Evolutionary conservation across 2,888 invertebrate species (phyloP), one percentile per base, ranked within the genome.

Genomic region (Drosophila austrosaltans): DNA sequence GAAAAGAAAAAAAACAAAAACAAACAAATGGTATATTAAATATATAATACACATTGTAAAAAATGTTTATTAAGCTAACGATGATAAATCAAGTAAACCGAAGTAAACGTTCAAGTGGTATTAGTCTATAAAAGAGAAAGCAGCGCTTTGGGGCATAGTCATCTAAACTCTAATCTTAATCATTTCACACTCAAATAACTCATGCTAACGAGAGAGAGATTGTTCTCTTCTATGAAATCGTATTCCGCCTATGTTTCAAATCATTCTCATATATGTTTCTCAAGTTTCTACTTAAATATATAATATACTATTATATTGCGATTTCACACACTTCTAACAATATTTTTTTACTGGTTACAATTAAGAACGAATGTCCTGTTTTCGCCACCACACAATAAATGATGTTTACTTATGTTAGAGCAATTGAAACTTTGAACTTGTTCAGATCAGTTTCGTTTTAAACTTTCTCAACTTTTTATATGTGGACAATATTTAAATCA

Each of bases 81-180:
- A 75, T 57, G 66, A 44, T 16, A 65, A 75, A 66, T 69, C 74
- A 66, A 66, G 44, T 22, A 77, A 78, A 68, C 63, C 72, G 77
- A 74, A 78, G 66, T 69, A 72, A 78, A 48, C 48, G 48, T 48
- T 48, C 48, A 48, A 48, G 48, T 48, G 58, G 62, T 66, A 69
- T 68, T 81, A 78, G 79, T 77, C 61, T 76, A 48, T 81, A 77
- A 70, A 58, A 39, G n/a, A 61, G 75, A 69, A 62, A 78, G 62
- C 61, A 39, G 36, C 53, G 16, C 16, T 16, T 16, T 69, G 62
- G 71, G 73, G 44, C 12, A 72, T 12, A 65, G 63, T 68, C 64
- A 72, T 16, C 22, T 58, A 7, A 63, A 60, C 28, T 57, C 40
- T 32, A 44, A 68, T 65, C 65, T 72, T 56, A 61, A 40, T 42